Evolutionary conservation across 1,140 invertebrate genomes (phyloP).

Genomic region (Heliconius hermathena): DNA sequence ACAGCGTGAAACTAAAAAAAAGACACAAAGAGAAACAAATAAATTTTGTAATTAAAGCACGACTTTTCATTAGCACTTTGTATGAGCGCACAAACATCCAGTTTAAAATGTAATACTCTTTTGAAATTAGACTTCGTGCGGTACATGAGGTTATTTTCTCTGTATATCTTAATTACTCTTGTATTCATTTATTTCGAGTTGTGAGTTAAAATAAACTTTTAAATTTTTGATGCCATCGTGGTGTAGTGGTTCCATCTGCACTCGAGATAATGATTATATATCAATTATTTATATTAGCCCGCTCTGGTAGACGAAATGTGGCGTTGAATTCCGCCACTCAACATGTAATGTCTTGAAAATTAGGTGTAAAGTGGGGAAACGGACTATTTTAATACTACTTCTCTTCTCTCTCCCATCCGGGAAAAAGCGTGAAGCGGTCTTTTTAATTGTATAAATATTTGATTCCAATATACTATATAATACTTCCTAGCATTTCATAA

Average conservation of each 20-base stretch:
- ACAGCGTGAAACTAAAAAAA: not conserved
- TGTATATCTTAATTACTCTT: conserved; percentile 1
- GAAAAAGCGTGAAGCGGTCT: no score
- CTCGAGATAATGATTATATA: not conserved
- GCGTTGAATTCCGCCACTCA: no score
- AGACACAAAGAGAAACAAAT: not conserved
- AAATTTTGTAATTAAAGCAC: not conserved
- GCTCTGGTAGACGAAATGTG: no score
- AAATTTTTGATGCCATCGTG: not conserved
- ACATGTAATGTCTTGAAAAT: no score
- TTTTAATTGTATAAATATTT: no score
- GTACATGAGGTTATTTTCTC: conserved; percentile 9
- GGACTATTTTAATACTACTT: not conserved
- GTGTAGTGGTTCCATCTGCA: not conserved
- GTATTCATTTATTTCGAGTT: not conserved
- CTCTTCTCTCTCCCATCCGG: no score
- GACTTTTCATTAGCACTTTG: conserved; percentile 14
- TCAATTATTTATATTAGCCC: not conserved
- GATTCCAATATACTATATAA: no score
- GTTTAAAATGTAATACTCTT: conserved; percentile 15
- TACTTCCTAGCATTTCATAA: not conserved
- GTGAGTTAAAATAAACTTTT: not conserved
- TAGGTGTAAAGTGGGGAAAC: no score
- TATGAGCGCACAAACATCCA: not conserved
- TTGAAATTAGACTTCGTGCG: not conserved